Evolutionary conservation across 2,113 vertebrate genomes (phyloP), one percentile per base, ranked within the genome.

Genomic region (Tichodroma muraria): DNA sequence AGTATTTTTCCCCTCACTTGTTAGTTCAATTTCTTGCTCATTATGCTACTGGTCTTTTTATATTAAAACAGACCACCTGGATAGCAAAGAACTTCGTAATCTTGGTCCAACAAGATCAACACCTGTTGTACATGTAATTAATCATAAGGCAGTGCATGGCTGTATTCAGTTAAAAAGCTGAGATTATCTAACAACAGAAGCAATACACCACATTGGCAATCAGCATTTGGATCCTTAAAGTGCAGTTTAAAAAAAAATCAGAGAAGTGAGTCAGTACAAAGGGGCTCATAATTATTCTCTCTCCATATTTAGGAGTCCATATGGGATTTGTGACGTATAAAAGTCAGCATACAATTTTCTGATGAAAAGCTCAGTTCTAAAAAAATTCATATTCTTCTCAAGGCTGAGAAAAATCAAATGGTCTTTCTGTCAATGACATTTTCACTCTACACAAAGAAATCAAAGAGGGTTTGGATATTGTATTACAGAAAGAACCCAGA

Each of bases 11-110:
- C 85, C 77, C 71, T 71, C 1, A 1, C 91, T 94, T 19, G 83
- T 95, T 97, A 96, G 95, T 95, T 96, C 96, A 93, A 90, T 95
- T 97, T 96, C 91, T 96, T 94, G 59, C 83, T 94, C 89, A 94
- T 96, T 92, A 94, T 93, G 95, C 92, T 92, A 92, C 95, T 95
- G 95, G 94, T 92, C 95, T 96, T 97, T 96, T 97, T 94, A 94
- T 95, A 96, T 94, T 96, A 96, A 96, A 96, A 95, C 95, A 96
- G 95, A 96, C 96, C 96, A 96, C 95, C 96, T 97, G 96, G 91
- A 94, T 95, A 96, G 95, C 70, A 96, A 89, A 96, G 85, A 94
- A 91, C 95, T 94, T 95, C 93, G 79, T 95, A 95, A 97, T 95
- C 95, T 95, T 56, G 1, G 93, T 96, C 95, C 95, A 95, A 96